A percentile compares a stretch with the other conserved stretches of the same genome.
Evolutionary conservation across 2,888 invertebrate genomes (phyloP).

Genomic region (Diachrysia chrysitis): DNA sequence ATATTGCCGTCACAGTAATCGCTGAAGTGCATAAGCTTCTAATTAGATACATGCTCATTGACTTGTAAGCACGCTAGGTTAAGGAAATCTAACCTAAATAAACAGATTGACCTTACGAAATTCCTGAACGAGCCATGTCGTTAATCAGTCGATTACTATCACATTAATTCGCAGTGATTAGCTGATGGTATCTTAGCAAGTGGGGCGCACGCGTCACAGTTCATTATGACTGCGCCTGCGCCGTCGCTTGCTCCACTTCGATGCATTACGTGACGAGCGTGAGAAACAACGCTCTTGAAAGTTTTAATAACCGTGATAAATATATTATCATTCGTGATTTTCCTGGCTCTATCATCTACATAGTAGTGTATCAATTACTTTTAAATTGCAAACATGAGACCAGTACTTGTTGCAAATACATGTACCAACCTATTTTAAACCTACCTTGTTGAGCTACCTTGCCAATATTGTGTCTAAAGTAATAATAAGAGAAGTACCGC

Average conservation of each 20-base stretch:
- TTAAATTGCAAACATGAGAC: background rate
- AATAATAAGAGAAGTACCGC: too few relatives aligned
- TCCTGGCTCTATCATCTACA: constrained; percentile 1
- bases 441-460: too few relatives aligned
- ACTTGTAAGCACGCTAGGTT: constrained; percentile 5
- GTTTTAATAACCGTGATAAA: constrained; percentile 52
- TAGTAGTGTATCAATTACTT: constrained; percentile 2
- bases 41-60: background rate
- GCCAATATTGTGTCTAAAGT: background rate
- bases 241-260: constrained; percentile 66
- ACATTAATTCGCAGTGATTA: constrained; percentile 73
- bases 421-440: background rate
- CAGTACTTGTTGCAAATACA: background rate
- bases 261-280: constrained; percentile 67
- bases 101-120: constrained; percentile 41
- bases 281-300: constrained; percentile 57
- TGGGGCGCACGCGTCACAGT: constrained; percentile 72
- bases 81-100: constrained; percentile 26
- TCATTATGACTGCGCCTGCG: constrained; percentile 61
- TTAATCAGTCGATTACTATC: constrained; percentile 62
- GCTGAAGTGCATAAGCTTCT: constrained; percentile 10
- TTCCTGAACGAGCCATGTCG: constrained; percentile 34
- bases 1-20: constrained; percentile 20
- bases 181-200: constrained; percentile 71
- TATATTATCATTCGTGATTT: constrained; percentile 32